Conservation (phyloP, 2,797 vertebrate species). For the Poecilia gillii region DNA sequence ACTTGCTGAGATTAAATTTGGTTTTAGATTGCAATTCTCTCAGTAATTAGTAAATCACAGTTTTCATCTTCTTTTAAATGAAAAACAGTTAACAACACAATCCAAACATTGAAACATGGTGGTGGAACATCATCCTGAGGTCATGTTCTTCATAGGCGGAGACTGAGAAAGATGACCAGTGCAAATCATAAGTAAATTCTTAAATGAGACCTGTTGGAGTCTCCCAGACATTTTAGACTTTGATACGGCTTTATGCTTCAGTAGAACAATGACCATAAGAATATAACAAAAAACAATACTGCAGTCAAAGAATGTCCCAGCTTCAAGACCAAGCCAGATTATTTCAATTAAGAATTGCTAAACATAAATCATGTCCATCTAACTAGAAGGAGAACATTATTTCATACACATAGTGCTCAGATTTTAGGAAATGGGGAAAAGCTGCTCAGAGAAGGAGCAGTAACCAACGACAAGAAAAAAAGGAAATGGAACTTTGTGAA, state of each 20-base stretch:
- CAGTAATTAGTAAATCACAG: background rate
- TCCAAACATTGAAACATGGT: background rate
- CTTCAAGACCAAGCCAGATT: background rate
- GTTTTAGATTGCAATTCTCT: background rate
- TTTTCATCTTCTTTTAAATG: background rate
- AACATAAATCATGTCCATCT: background rate
- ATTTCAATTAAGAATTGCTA: background rate
- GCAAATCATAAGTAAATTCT: background rate
- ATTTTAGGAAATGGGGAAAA: conserved; percentile 29
- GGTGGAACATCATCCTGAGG: background rate
- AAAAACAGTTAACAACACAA: background rate
- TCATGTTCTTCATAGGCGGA: background rate
- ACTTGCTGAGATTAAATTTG: background rate
- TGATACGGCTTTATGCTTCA: background rate
- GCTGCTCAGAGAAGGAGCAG: background rate
- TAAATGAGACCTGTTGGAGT: background rate
- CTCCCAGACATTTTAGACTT: background rate
- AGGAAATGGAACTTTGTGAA: conserved; percentile 43
- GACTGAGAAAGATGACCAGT: background rate
- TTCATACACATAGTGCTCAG: conserved; percentile 2
- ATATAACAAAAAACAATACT: background rate
- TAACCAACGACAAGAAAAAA: conserved; percentile 36
- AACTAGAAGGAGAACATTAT: conserved; percentile 7
- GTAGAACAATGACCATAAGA: background rate
- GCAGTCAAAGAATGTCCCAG: background rate